Evolutionary conservation across 64 coral and sea anemone species (phyloP).

Genomic region (Porites australiensis): DNA sequence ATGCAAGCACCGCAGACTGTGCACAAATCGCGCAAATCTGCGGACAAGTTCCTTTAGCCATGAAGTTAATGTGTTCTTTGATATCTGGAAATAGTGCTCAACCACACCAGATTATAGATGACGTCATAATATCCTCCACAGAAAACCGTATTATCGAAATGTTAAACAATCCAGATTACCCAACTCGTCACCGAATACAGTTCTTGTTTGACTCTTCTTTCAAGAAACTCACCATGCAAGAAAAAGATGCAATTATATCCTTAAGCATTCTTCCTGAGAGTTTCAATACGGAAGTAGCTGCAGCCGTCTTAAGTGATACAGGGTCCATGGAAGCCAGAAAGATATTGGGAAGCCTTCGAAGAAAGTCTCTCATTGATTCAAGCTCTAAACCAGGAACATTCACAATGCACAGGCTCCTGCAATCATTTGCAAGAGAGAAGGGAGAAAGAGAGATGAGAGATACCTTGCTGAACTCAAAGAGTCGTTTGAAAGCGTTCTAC

Average conservation of each 20-base stretch:
- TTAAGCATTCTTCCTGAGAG: not conserved
- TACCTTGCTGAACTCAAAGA: not conserved
- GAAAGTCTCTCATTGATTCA: too few species aligned
- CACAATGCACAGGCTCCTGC: slow-evolving; percentile 8
- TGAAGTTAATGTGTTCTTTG: too few species aligned
- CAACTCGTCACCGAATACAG: not conserved
- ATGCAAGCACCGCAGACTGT: too few species aligned
- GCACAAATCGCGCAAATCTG: too few species aligned
- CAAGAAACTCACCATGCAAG: not conserved
- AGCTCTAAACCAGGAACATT: not conserved
- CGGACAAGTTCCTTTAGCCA: too few species aligned
- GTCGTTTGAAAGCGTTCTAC: not conserved
- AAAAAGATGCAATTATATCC: slow-evolving; percentile 20
- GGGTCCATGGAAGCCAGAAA: not conserved
- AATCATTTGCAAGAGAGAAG: not conserved
- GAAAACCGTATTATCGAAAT: not conserved
- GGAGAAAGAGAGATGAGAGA: slow-evolving; percentile 8
- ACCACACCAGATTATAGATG: too few species aligned
- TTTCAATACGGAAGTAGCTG: not conserved
- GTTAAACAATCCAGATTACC: slow-evolving; percentile 29
- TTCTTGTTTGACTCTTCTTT: not conserved
- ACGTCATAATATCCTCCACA: not conserved
- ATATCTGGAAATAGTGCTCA: too few species aligned
- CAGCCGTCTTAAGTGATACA: not conserved
- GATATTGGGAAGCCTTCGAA: too few species aligned